These are phyloP conservation scores for Lithophane leautieri DNA, from an alignment of 2,888 invertebrate species.

Conservation along the genomic window DNA sequence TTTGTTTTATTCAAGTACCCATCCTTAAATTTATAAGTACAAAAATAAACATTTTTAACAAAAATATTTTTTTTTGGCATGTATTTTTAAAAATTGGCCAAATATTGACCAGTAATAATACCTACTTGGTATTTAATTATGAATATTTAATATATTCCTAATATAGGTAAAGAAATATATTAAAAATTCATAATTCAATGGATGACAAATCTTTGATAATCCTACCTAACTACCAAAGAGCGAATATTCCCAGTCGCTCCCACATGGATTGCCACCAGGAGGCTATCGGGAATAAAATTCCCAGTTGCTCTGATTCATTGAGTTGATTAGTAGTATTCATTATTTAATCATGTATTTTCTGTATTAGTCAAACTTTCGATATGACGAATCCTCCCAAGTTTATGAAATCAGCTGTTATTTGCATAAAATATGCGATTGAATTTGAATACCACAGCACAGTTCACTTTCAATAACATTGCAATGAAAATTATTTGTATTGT, in stretches of 20 bases:
- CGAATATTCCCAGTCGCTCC: too few species aligned
- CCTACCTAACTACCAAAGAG: too few species aligned
- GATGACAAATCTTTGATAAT: too few species aligned
- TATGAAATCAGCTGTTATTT: neutral
- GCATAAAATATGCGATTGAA: neutral
- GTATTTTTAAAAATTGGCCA: neutral
- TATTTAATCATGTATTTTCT: neutral
- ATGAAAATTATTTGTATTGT: too few species aligned
- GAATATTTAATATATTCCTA: neutral
- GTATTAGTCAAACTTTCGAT: neutral
- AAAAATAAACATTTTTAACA: neutral
- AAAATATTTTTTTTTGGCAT: neutral
- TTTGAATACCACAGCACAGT: neutral
- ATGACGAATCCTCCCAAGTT: neutral
- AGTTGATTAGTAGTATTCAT: neutral
- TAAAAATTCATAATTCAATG: too few species aligned
- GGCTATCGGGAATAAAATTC: too few species aligned
- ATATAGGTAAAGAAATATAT: too few species aligned
- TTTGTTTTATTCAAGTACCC: constrained; percentile 68
- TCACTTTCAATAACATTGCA: neutral
- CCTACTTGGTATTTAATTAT: neutral
- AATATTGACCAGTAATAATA: neutral
- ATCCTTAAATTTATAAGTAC: neutral
- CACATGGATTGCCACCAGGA: too few species aligned
- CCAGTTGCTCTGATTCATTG: neutral